Base-by-base conservation (phyloP, 2,888 invertebrate species). In the Rhogogaster chlorosoma region DNA sequence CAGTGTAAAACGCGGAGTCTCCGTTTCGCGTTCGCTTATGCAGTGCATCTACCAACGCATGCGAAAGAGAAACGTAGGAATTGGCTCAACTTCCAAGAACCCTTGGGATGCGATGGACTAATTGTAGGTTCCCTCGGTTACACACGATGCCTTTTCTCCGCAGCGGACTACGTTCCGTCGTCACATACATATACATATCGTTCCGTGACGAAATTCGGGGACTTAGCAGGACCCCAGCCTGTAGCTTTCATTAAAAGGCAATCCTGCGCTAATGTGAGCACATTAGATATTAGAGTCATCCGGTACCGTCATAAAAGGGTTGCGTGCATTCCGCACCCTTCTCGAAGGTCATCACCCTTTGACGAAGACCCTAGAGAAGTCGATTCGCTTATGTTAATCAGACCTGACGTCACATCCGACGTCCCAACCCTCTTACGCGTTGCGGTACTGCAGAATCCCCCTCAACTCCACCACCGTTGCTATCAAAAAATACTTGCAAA, bases 261-360 rank as follows among this genome's bases (percentile, higher is more conserved):
- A 83, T 83, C 70, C 83, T 22, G 45, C 89, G 88, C 88, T 91
- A 92, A 92, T 92, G 91, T 92, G 89, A 89, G 90, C 92, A 89
- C 91, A 91, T 92, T 89, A 90, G 90, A 91, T 89, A 91, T 91
- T 90, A 90, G 86, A 89, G 90, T 90, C 91, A 91, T 91, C 92
- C 91, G 91, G 92, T 91, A 87, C 89, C 86, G 88, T 89, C 90
- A 91, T 90, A 89, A 91, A 93, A 91, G 92, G 93, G 92, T 92
- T 91, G 88, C 87, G 26, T 86, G 86, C 82, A 87, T 86, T 85
- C 86, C 88, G 87, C 87, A 78, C 86, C 85, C 86, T 86, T 53
- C 83, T 83, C 87, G 87, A 87, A 85, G 84, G 87, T 87, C 88
- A 88, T 89, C 89, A 89, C 86, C 89, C 90, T 88, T 87, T 85